These are phyloP conservation scores for Drosophila melanocephala DNA, from an alignment of 2,888 invertebrate species.

Conservation along the genomic window DNA sequence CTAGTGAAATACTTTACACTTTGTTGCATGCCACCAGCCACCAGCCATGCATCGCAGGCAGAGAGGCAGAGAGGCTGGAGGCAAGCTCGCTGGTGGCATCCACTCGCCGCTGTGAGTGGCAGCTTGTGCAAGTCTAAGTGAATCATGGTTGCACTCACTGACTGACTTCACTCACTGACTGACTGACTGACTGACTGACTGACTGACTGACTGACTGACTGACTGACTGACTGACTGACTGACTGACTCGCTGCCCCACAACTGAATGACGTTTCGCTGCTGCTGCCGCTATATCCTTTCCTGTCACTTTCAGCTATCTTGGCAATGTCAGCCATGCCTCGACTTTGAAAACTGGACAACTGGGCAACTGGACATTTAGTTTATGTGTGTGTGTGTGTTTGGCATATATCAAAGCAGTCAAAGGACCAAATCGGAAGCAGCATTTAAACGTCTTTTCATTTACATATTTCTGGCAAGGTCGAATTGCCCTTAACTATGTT, in stretches of 20 bases:
- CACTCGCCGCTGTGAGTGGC: conserved; percentile 56
- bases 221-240: conserved; percentile 26
- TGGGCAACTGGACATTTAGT: neutral
- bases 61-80: conserved; percentile 14
- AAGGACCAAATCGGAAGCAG: neutral
- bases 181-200: conserved; percentile 15
- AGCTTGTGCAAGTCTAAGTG: conserved; percentile 55
- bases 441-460: neutral
- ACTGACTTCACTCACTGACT: conserved; percentile 8
- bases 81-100: conserved; percentile 19
- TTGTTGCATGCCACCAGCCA: conserved; percentile 31
- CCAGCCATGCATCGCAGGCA: neutral
- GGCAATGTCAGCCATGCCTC: neutral
- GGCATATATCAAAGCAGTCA: neutral
- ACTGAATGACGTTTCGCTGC: conserved; percentile 42
- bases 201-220: conserved; percentile 26
- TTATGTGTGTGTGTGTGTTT: neutral
- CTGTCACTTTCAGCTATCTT: conserved; percentile 22
- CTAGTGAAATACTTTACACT: conserved; percentile 78
- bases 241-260: conserved; percentile 41
- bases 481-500: too few species aligned
- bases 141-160: conserved; percentile 44
- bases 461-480: neutral
- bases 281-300: neutral
- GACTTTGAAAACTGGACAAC: neutral